Evolutionary conservation across 2,888 invertebrate genomes (phyloP).

Genomic region (Opisthograptis luteolata): DNA sequence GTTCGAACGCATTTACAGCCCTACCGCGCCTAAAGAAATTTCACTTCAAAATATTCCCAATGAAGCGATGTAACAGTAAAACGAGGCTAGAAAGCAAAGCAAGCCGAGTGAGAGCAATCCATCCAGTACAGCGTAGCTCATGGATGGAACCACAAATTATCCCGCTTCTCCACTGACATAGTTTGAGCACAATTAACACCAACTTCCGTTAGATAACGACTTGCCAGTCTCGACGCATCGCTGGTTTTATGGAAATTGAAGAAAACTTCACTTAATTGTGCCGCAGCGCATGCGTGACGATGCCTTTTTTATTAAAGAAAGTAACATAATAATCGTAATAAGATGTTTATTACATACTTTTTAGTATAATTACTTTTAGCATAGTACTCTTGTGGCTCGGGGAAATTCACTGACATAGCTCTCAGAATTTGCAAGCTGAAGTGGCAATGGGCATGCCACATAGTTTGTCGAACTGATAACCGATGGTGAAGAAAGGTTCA

Average conservation of each 20-base stretch:
- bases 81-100: conserved; percentile 4
- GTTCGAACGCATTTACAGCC: too few species aligned
- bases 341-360: too few species aligned
- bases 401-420: too few species aligned
- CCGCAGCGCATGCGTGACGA: too few species aligned
- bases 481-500: too few species aligned
- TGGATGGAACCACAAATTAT: background rate
- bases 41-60: conserved; percentile 1
- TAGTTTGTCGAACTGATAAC: too few species aligned
- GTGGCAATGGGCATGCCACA: too few species aligned
- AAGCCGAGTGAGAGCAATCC: conserved; percentile 4
- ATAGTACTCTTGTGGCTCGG: too few species aligned
- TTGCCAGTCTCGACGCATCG: conserved; percentile 26
- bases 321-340: too few species aligned
- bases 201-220: conserved; percentile 37
- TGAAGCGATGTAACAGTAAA: conserved; percentile 11
- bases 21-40: too few species aligned
- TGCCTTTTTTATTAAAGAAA: conserved; percentile 12
- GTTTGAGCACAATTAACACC: conserved; percentile 39
- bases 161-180: conserved; percentile 38
- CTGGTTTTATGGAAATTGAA: conserved; percentile 16
- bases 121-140: conserved; percentile 12
- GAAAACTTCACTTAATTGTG: background rate
- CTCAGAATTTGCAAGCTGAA: too few species aligned
- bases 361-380: too few species aligned